Conservation (phyloP, 2,113 vertebrate species). For the crab-eating macaque (Macaca fascicularis) region T2T-MFA8v1.1 NC_088380.1:126359001-126359500, state of each 20-base stretch:
- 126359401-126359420: no score
- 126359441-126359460: no score
- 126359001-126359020: background rate
- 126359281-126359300: background rate
- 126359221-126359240: background rate
- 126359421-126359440: no score
- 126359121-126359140: background rate
- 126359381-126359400: no score
- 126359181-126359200: background rate
- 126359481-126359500: no score
- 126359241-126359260: background rate
- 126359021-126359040: background rate
- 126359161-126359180: background rate
- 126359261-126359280: background rate
- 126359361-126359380: no score
- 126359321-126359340: no score
- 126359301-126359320: background rate
- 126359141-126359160: background rate
- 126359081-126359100: background rate
- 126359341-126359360: no score
- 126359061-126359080: background rate
- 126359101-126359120: background rate
- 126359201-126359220: background rate
- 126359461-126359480: no score
- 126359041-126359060: background rate